Conservation (phyloP, 2,113 vertebrate species). For the Siniperca chuatsi region DNA sequence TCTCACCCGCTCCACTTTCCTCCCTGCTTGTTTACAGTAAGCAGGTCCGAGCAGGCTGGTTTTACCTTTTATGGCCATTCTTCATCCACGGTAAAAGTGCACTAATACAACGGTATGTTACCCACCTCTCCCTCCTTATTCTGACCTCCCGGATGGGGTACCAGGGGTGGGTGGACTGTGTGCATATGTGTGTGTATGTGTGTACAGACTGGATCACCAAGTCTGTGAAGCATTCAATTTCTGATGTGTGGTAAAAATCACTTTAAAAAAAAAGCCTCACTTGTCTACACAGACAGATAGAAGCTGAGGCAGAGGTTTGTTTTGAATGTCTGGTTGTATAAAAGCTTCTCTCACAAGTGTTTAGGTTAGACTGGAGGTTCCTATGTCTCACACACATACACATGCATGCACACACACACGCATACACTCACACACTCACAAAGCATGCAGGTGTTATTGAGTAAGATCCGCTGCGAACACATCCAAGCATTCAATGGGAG, state of each 20-base stretch:
- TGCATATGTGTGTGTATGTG: slow-evolving; percentile 22
- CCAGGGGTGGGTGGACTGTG: slow-evolving; percentile 53
- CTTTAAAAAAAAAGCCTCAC: slow-evolving; percentile 75
- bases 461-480: slow-evolving; percentile 56
- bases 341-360: slow-evolving; percentile 78
- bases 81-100: slow-evolving; percentile 79
- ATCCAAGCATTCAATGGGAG: slow-evolving; percentile 26
- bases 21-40: slow-evolving; percentile 84
- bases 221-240: slow-evolving; percentile 43
- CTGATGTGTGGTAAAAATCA: slow-evolving; percentile 63
- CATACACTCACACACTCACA: slow-evolving; percentile 33
- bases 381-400: slow-evolving; percentile 23
- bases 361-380: slow-evolving; percentile 71
- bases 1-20: slow-evolving; percentile 72
- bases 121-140: slow-evolving; percentile 73
- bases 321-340: slow-evolving; percentile 70
- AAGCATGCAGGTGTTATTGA: slow-evolving; percentile 69
- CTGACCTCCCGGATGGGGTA: slow-evolving; percentile 70
- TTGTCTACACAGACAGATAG: slow-evolving; percentile 60
- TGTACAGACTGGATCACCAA: slow-evolving; percentile 19
- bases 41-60: slow-evolving; percentile 75
- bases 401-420: not conserved
- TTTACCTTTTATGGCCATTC: slow-evolving; percentile 84
- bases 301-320: slow-evolving; percentile 68
- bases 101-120: slow-evolving; percentile 75